A percentile compares a stretch with the other conserved stretches of the same genome.
phyloP scores from a whole-genome alignment of 1,140 invertebrate genomes.

The Aporrectodea caliginosa region DNA sequence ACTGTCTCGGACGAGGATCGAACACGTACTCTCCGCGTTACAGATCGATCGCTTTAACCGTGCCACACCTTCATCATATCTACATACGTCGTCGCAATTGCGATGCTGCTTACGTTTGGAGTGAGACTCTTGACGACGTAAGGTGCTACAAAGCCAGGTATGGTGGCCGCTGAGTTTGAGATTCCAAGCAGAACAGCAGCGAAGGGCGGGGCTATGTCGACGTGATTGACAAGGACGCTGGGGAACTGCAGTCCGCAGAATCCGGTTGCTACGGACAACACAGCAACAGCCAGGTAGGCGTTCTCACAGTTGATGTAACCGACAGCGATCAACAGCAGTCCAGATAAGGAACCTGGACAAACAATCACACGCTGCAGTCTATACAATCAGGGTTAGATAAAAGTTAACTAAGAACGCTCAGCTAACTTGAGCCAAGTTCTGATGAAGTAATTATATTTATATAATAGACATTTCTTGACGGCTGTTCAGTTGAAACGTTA shows the following conservation, averaged over 20 bases:
- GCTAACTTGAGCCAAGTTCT: too few relatives aligned
- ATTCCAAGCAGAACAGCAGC: slow-evolving; percentile 63
- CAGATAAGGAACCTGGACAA: slow-evolving; percentile 38
- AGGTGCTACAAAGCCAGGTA: slow-evolving; percentile 52
- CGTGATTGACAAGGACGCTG: slow-evolving; percentile 78
- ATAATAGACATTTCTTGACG: too few relatives aligned
- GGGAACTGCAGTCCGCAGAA: slow-evolving; percentile 76
- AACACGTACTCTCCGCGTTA: too few relatives aligned
- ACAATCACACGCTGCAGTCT: too few relatives aligned
- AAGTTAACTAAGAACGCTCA: too few relatives aligned
- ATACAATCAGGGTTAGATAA: too few relatives aligned
- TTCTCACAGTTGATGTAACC: slow-evolving; percentile 51
- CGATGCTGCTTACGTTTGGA: slow-evolving; percentile 39
- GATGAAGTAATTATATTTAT: too few relatives aligned
- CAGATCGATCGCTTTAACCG: too few relatives aligned
- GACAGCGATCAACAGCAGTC: slow-evolving; percentile 45
- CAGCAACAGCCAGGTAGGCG: slow-evolving; percentile 69
- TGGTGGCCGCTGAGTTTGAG: slow-evolving; percentile 51
- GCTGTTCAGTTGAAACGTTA: too few relatives aligned
- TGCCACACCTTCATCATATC: too few relatives aligned
- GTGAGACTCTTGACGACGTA: slow-evolving; percentile 48
- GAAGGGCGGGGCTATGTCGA: slow-evolving; percentile 84
- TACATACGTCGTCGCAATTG: neutral
- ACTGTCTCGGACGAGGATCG: too few relatives aligned
- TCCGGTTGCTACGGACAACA: slow-evolving; percentile 71